Percentiles rank a stretch among this genome's conserved stretches.
These are phyloP conservation scores for Leptodactylus fuscus DNA, from an alignment of 2,113 vertebrate species.

Conservation along the genomic window DNA sequence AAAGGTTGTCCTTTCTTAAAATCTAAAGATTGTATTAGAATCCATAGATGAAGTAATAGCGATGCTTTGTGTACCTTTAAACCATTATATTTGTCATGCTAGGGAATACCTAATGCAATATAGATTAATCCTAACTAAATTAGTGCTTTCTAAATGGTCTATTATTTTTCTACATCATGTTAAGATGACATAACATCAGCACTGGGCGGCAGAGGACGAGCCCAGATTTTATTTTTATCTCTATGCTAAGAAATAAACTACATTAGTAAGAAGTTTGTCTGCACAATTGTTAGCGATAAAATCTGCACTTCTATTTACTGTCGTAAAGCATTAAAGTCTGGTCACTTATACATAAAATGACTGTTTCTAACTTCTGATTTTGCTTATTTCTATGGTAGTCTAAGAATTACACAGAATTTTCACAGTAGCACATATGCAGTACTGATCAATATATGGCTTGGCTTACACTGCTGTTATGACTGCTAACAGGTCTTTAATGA, in stretches of 20 bases:
- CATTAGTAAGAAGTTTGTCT: not conserved
- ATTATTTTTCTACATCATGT: conserved; percentile 13
- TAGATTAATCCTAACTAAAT: not conserved
- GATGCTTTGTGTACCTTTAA: not conserved
- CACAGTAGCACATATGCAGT: too few species aligned
- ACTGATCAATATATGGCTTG: too few species aligned
- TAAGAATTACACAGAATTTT: too few species aligned
- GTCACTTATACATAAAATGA: not conserved
- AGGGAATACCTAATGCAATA: not conserved
- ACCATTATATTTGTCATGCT: not conserved
- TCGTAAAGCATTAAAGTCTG: not conserved
- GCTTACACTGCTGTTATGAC: too few species aligned
- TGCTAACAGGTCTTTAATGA: too few species aligned
- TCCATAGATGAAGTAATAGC: not conserved
- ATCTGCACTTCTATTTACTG: not conserved
- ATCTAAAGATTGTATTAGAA: not conserved
- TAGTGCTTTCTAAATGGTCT: conserved; percentile 1
- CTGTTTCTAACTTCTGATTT: too few species aligned
- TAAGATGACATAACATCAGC: conserved; percentile 16
- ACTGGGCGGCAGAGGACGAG: not conserved
- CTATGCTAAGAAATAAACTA: too few species aligned
- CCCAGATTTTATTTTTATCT: not conserved
- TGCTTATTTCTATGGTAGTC: not conserved
- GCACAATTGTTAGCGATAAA: not conserved
- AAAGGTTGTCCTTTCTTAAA: too few species aligned